These are phyloP conservation scores for Otocyon megalotis DNA, from an alignment of 2,113 vertebrate species.

Conservation along the genomic window DNA sequence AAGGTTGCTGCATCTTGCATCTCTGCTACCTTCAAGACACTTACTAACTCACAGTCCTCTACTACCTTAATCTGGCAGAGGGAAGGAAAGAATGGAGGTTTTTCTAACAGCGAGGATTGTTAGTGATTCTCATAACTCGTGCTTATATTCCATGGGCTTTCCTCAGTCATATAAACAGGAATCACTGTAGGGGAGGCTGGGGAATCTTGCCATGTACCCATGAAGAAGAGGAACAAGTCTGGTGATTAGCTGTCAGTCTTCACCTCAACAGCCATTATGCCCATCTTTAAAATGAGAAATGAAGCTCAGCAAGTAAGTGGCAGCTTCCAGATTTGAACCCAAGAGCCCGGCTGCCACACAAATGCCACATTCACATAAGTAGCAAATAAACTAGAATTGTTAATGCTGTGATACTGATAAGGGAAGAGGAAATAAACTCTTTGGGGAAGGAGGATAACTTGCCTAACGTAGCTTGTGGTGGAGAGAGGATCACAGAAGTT, in stretches of 20 bases:
- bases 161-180: not conserved
- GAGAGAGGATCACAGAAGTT: not conserved
- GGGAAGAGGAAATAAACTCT: not conserved
- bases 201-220: not conserved
- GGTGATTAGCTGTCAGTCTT: not conserved
- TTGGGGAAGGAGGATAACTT: not conserved
- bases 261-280: not conserved
- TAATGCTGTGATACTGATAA: not conserved
- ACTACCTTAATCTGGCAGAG: not conserved
- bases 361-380: not conserved
- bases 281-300: conserved; percentile 18
- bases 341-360: not conserved
- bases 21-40: not conserved
- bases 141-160: not conserved
- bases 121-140: not conserved
- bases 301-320: not conserved
- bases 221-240: not conserved
- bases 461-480: not conserved
- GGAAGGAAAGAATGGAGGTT: not conserved
- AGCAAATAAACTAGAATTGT: not conserved
- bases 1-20: not conserved
- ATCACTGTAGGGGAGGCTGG: not conserved
- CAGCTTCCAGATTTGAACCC: not conserved
- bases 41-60: not conserved
- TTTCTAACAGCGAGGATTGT: not conserved